phyloP scores from a whole-genome alignment of 2,888 invertebrate genomes.

The Aspidiotus rigidus region DNA sequence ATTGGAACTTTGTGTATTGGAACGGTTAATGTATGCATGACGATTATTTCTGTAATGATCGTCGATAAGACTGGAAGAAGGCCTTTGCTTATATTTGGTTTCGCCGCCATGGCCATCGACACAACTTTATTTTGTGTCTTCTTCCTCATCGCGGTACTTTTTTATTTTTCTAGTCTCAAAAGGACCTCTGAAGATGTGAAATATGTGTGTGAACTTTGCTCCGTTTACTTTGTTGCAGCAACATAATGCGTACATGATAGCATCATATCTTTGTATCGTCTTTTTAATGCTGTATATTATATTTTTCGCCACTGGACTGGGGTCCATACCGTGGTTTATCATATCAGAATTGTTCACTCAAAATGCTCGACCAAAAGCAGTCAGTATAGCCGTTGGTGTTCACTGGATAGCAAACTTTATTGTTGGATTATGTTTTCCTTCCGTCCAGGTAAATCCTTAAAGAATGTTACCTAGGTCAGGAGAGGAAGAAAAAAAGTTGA shows the following conservation, averaged over 20 bases:
- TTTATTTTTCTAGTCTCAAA: no score
- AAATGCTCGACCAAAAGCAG: conserved; percentile 70
- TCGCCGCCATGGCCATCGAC: conserved; percentile 65
- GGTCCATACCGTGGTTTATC: conserved; percentile 89
- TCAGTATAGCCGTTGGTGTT: conserved; percentile 71
- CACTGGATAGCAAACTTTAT: conserved; percentile 83
- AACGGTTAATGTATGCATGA: conserved; percentile 77
- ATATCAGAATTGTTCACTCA: conserved; percentile 80
- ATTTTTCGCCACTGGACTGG: conserved; percentile 85
- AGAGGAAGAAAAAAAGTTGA: no score
- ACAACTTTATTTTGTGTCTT: conserved; percentile 60
- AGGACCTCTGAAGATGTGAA: no score
- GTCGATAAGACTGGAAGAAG: conserved; percentile 77
- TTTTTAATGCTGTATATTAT: conserved; percentile 75
- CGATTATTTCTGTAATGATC: conserved; percentile 64
- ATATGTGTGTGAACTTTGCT: background rate
- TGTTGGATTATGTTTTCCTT: conserved; percentile 67
- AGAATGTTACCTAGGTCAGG: no score
- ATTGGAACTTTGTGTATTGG: conserved; percentile 79
- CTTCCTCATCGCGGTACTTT: conserved; percentile 44
- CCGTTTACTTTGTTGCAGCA: conserved; percentile 16
- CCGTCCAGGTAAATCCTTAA: conserved; percentile 49
- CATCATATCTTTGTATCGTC: conserved; percentile 56
- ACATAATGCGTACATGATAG: background rate
- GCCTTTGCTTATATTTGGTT: conserved; percentile 67